Evolutionary conservation across 2,113 vertebrate species (phyloP).

Genomic region (Martes martes): DNA sequence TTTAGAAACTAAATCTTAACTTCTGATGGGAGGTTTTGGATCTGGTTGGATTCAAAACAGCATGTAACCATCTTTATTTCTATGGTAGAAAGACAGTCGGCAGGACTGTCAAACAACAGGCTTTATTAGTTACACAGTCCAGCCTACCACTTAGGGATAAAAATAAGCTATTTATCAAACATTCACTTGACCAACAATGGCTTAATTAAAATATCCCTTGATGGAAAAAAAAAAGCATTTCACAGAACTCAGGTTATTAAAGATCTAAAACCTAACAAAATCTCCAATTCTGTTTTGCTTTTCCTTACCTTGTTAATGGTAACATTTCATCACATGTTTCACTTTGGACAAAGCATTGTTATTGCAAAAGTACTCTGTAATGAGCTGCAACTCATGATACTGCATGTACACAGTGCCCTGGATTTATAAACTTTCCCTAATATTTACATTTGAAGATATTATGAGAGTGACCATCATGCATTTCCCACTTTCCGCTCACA

Average conservation of each 20-base stretch:
- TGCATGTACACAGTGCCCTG: not conserved
- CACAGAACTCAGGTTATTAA: constrained; percentile 12
- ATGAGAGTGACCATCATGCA: not conserved
- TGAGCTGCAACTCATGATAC: not conserved
- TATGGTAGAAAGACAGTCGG: not conserved
- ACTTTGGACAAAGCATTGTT: not conserved
- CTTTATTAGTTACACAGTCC: not conserved
- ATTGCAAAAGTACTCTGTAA: not conserved
- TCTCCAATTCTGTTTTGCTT: not conserved
- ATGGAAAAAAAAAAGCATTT: not conserved
- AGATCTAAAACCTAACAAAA: not conserved
- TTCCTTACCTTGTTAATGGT: not conserved
- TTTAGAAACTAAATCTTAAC: constrained; percentile 14
- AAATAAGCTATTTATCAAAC: constrained; percentile 41
- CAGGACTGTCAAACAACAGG: not conserved
- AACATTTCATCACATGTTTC: not conserved
- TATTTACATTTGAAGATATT: constrained; percentile 13
- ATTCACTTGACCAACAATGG: constrained; percentile 7
- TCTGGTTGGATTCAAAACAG: not conserved
- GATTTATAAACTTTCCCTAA: constrained; percentile 26
- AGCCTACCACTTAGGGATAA: constrained; percentile 18
- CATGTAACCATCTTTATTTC: not conserved
- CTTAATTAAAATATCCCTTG: not conserved
- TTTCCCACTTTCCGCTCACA: not conserved
- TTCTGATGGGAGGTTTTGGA: not conserved